These are phyloP conservation scores for Euclidia mi DNA, from an alignment of 2,888 invertebrate species.

Conservation along the genomic window DNA sequence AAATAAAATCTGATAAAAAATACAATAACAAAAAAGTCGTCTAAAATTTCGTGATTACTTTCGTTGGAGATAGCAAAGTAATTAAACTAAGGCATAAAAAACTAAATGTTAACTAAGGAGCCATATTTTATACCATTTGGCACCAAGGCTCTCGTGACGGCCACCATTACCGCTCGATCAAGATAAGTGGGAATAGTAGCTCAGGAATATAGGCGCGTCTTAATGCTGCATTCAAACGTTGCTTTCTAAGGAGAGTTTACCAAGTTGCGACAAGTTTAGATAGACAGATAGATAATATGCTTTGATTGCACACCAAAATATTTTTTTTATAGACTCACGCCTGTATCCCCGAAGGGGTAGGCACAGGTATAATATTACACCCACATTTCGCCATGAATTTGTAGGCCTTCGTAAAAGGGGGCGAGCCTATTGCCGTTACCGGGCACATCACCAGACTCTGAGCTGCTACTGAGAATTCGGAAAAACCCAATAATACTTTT, in stretches of 20 bases:
- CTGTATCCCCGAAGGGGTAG: too few species aligned
- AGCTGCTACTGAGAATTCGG: too few species aligned
- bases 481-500: too few species aligned
- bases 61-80: slow-evolving; percentile 1
- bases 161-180: slow-evolving; percentile 78
- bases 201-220: slow-evolving; percentile 75
- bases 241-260: background rate
- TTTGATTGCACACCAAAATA: too few species aligned
- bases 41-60: background rate
- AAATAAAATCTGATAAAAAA: too few species aligned
- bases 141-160: slow-evolving; percentile 77
- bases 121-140: slow-evolving; percentile 41
- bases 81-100: slow-evolving; percentile 20
- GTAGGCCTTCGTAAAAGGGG: too few species aligned
- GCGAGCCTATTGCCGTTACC: too few species aligned
- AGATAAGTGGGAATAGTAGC: slow-evolving; percentile 77
- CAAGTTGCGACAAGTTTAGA: background rate
- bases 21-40: background rate
- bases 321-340: too few species aligned
- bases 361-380: too few species aligned
- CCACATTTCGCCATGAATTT: too few species aligned
- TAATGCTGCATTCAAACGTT: slow-evolving; percentile 63
- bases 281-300: too few species aligned
- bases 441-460: too few species aligned
- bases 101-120: slow-evolving; percentile 23